Evolutionary conservation across 2,888 invertebrate species (phyloP).

Genomic region (Ennomos erosarius): DNA sequence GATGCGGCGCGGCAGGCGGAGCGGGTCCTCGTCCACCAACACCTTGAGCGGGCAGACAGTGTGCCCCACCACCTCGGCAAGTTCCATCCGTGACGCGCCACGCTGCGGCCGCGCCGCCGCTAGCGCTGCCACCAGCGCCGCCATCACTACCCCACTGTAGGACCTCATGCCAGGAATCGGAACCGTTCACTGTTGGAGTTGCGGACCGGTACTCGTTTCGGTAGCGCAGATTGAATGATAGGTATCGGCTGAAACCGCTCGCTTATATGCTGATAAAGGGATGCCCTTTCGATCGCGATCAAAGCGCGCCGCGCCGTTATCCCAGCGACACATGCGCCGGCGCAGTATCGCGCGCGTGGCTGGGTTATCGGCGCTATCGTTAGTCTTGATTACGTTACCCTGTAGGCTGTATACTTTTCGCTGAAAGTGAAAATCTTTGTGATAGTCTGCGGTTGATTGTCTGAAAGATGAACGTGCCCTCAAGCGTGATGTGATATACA

Average conservation of each 20-base stretch:
- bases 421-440: too few species aligned
- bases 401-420: too few species aligned
- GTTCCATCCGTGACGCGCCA: conserved; percentile 35
- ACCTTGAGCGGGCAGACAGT: conserved; percentile 37
- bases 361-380: conserved; percentile 3
- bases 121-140: conserved; percentile 19
- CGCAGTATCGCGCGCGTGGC: neutral
- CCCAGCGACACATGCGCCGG: neutral
- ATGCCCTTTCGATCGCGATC: conserved; percentile 11
- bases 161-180: neutral
- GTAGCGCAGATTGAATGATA: conserved; percentile 17
- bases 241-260: conserved; percentile 5
- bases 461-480: too few species aligned
- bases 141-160: conserved; percentile 2
- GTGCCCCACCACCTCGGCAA: conserved; percentile 43
- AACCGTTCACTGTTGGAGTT: neutral
- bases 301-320: conserved; percentile 4
- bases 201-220: conserved; percentile 5
- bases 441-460: too few species aligned
- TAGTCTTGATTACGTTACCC: too few species aligned
- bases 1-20: conserved; percentile 58
- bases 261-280: conserved; percentile 27
- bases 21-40: conserved; percentile 47
- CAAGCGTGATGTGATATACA: too few species aligned
- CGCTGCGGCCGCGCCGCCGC: conserved; percentile 18